Evolutionary conservation across 2,888 invertebrate species (phyloP).

Genomic region (Drosophila kambysellisi): DNA sequence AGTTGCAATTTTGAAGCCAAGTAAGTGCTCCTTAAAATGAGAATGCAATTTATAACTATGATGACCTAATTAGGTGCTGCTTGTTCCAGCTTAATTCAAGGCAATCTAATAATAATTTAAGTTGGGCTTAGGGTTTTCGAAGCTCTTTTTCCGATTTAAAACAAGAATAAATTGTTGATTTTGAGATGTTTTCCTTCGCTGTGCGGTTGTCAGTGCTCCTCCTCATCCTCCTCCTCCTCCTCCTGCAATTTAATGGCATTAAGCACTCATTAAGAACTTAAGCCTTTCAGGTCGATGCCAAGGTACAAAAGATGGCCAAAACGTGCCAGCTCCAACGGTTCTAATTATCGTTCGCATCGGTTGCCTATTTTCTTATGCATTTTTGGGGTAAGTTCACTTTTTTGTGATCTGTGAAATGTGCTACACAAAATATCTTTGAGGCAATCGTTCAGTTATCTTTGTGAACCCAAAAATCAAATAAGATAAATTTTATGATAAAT

Average conservation of each 20-base stretch:
- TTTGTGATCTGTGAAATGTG: background rate
- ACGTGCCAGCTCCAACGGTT: background rate
- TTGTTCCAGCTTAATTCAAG: background rate
- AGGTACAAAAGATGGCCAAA: background rate
- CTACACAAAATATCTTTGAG: too few species aligned
- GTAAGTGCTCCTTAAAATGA: background rate
- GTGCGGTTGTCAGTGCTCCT: background rate
- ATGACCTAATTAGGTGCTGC: fast-evolving
- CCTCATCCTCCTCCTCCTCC: too few species aligned
- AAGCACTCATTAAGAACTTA: background rate
- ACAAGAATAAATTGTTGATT: background rate
- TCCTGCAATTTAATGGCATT: background rate
- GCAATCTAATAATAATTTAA: background rate
- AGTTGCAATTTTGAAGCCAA: background rate
- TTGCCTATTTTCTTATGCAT: background rate
- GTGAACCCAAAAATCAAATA: background rate
- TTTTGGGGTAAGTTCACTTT: background rate
- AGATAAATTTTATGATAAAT: background rate
- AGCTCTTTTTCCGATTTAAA: background rate
- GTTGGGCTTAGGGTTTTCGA: background rate
- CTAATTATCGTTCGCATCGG: background rate
- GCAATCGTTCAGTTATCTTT: background rate
- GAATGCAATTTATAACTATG: background rate
- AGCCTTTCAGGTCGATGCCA: background rate
- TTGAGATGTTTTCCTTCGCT: background rate